Evolutionary conservation across 2,888 invertebrate genomes (phyloP).

Genomic region (Nomada flava): DNA sequence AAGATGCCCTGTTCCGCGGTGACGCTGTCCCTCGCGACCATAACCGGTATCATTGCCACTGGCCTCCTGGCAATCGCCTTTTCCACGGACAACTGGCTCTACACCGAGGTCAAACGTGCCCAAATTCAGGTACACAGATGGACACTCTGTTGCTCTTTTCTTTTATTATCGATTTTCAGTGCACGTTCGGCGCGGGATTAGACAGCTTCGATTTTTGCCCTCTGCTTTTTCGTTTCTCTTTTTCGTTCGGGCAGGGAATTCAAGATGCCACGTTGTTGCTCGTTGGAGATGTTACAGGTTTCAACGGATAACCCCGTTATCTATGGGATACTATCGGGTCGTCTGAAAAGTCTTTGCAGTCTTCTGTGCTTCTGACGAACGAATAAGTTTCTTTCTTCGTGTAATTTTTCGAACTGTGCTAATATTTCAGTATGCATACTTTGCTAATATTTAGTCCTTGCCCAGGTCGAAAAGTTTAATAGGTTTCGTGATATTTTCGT

Average conservation of each 20-base stretch:
- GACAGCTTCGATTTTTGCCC: neutral
- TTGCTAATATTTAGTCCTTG: no score
- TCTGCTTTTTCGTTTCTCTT: no score
- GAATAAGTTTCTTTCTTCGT: neutral
- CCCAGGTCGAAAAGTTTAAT: neutral
- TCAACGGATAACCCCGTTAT: slow-evolving; percentile 26
- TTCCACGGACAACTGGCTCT: slow-evolving; percentile 98
- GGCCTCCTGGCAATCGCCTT: slow-evolving; percentile 97
- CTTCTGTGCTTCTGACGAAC: neutral
- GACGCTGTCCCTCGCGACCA: slow-evolving; percentile 97
- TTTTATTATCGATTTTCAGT: no score
- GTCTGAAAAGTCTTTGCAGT: neutral
- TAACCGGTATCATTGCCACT: slow-evolving; percentile 97
- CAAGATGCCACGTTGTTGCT: slow-evolving; percentile 35
- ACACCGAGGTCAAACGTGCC: slow-evolving; percentile 95
- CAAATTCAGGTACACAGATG: slow-evolving; percentile 91
- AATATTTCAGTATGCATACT: no score
- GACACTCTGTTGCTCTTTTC: no score
- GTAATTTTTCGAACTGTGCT: neutral
- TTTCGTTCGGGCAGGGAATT: neutral
- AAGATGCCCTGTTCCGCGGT: slow-evolving; percentile 97
- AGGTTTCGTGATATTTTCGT: slow-evolving; percentile 27
- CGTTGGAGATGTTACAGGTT: neutral
- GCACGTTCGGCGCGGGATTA: no score
- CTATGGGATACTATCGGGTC: neutral